Percentiles rank a stretch among this genome's conserved stretches.
These are phyloP conservation scores for Dorcus hopei DNA, from an alignment of 2,888 invertebrate genomes.

Conservation along the genomic window DNA sequence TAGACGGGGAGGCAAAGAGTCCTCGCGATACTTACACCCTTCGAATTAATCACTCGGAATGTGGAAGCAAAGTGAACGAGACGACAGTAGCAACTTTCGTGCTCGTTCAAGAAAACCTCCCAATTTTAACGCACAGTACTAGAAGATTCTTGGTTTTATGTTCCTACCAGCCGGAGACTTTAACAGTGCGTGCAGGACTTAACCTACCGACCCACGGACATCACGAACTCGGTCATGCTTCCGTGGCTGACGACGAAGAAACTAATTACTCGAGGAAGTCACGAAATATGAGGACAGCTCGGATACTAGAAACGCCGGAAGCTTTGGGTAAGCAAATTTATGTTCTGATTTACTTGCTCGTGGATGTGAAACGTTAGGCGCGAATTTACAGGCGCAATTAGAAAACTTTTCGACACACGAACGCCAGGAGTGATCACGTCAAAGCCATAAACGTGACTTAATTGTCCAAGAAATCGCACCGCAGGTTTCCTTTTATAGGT, in stretches of 20 bases:
- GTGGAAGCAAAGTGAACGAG: conserved; percentile 72
- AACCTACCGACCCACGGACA: conserved; percentile 57
- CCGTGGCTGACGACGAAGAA: conserved; percentile 33
- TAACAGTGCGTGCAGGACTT: conserved; percentile 77
- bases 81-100: conserved; percentile 80
- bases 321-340: conserved; percentile 40
- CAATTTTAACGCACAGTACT: conserved; percentile 74
- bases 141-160: conserved; percentile 76
- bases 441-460: too few relatives aligned
- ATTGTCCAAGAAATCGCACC: too few relatives aligned
- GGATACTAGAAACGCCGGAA: conserved; percentile 42
- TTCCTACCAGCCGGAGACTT: conserved; percentile 76
- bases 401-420: too few relatives aligned
- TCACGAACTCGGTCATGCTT: conserved; percentile 47
- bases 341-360: not conserved
- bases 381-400: too few relatives aligned
- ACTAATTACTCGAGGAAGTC: conserved; percentile 37
- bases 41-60: conserved; percentile 67
- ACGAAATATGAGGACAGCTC: conserved; percentile 35
- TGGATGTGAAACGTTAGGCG: too few relatives aligned
- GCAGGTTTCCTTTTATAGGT: too few relatives aligned
- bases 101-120: conserved; percentile 78
- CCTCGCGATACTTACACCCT: conserved; percentile 71
- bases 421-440: too few relatives aligned
- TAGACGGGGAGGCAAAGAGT: conserved; percentile 72